A percentile compares a stretch with the other conserved stretches of the same genome.
Conservation (phyloP, 37 sponge, comb jelly and placozoan genomes). For the Tethya wilhelma region DNA sequence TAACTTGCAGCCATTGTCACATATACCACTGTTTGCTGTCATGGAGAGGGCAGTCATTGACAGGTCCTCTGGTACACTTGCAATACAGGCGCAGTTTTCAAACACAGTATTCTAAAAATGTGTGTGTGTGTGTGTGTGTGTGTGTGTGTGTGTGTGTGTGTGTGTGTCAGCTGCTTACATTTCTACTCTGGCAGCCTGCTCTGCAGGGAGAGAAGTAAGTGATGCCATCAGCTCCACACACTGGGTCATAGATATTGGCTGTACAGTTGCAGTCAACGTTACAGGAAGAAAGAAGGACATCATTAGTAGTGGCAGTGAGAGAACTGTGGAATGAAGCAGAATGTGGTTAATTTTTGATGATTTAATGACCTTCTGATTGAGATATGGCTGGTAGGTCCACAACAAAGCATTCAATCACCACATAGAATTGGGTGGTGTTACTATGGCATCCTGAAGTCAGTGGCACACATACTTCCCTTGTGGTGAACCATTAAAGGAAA, state of each 20-base stretch:
- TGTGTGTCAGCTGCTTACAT: neutral
- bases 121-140: no score
- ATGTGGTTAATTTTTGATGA: neutral
- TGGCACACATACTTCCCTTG: no score
- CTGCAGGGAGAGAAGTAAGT: slow-evolving; percentile 60
- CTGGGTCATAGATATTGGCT: slow-evolving; percentile 52
- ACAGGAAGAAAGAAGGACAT: slow-evolving; percentile 28
- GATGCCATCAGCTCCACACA: slow-evolving; percentile 61
- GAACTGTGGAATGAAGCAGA: neutral
- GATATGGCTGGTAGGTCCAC: no score
- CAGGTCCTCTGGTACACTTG: slow-evolving; percentile 20
- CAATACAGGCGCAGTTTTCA: slow-evolving; percentile 53
- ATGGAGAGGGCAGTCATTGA: neutral
- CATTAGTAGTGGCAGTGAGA: neutral
- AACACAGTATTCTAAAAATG: slow-evolving; percentile 14
- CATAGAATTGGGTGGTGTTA: no score
- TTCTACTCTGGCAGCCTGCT: slow-evolving; percentile 11
- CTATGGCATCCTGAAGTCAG: no score
- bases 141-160: no score
- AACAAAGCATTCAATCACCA: no score
- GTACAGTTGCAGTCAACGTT: slow-evolving; percentile 39
- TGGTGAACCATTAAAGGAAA: no score
- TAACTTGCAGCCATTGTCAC: slow-evolving; percentile 5
- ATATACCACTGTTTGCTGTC: slow-evolving; percentile 27
- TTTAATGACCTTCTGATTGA: no score